Base-by-base conservation (phyloP, 2,797 vertebrate species). In the Arrhamphus sclerolepis region DNA sequence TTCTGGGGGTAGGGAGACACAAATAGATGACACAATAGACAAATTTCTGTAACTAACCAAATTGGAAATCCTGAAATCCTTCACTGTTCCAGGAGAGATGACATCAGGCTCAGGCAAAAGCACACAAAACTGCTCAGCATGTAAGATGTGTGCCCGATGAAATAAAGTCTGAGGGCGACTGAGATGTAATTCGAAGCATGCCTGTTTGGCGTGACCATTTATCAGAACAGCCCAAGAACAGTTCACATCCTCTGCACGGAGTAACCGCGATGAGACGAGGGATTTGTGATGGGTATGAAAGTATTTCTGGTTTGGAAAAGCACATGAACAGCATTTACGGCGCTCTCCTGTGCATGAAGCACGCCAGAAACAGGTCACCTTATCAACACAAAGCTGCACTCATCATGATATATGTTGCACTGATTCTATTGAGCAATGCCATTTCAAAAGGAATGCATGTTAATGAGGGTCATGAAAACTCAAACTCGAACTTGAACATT, bases 131-230 rank as follows among this genome's bases (percentile, higher is more conserved):
- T 34, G 22, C 18, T 19, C 7, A n/a, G 34, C 9, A 3, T 17
- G 16, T 20, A 44, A 64, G 39, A 56, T 42, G 51, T 34, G 40
- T 17, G 43, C 69, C 41, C 19, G 50, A 46, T 60, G 20, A 58
- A 53, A 22, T 19, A 5, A 7, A 65, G 51, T 64, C 10, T 46
- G 21, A 39, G 41, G 54, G 47, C 49, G 57, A 58, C 46, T 19
- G 5, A 53, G 49, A 7, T 59, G 56, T 68, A 75, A 73, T 70
- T 18, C 42, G 52, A 72, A 59, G 47, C 68, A 65, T 5, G 5
- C 57, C 38, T 20, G 24, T 5, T 58, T 62, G 55, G 28, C 60
- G 31, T 38, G 34, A 14, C 18, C 50, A 51, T 60, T 75, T 19
- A 75, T 72, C 48, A 59, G 34, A 67, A 66, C 58, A 66, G 46